Evolutionary conservation across 1,140 invertebrate species (phyloP).

Genomic region (Bactericera cockerelli): DNA sequence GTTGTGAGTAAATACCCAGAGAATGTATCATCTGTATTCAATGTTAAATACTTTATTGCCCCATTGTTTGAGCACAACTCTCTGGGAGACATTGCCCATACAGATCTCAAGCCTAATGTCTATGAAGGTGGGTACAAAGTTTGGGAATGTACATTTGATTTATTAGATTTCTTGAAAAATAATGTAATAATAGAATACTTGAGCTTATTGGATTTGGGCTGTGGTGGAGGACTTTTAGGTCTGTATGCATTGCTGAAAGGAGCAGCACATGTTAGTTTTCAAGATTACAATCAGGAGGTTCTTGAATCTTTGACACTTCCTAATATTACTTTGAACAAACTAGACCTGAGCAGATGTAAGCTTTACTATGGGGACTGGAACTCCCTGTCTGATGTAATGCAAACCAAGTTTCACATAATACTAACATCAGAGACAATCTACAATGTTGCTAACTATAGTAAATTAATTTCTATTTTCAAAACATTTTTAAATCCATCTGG

Average conservation of each 20-base stretch:
- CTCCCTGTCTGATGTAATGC: slow-evolving; percentile 37
- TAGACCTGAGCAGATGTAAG: slow-evolving; percentile 30
- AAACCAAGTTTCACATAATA: slow-evolving; percentile 56
- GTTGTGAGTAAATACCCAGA: neutral
- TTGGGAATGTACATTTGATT: slow-evolving; percentile 74
- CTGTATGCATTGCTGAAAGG: slow-evolving; percentile 48
- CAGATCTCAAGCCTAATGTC: slow-evolving; percentile 17
- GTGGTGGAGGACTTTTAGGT: slow-evolving; percentile 68
- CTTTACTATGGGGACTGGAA: slow-evolving; percentile 73
- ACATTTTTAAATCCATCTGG: slow-evolving; percentile 47
- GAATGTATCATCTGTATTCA: neutral
- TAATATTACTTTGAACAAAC: slow-evolving; percentile 55
- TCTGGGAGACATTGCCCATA: neutral
- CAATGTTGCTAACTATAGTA: slow-evolving; percentile 58
- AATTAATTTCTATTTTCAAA: slow-evolving; percentile 52
- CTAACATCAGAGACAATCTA: slow-evolving; percentile 85
- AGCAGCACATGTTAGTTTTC: slow-evolving; percentile 53
- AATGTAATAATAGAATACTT: slow-evolving; percentile 30
- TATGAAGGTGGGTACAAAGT: slow-evolving; percentile 65
- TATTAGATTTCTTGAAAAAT: slow-evolving; percentile 43
- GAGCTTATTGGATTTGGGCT: slow-evolving; percentile 65
- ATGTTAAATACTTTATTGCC: neutral
- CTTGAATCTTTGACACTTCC: slow-evolving; percentile 54
- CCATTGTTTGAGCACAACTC: neutral
- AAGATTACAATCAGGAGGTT: slow-evolving; percentile 78